phyloP scores from a whole-genome alignment of 2,888 invertebrate genomes.

The Trissolcus japonicus region DNA sequence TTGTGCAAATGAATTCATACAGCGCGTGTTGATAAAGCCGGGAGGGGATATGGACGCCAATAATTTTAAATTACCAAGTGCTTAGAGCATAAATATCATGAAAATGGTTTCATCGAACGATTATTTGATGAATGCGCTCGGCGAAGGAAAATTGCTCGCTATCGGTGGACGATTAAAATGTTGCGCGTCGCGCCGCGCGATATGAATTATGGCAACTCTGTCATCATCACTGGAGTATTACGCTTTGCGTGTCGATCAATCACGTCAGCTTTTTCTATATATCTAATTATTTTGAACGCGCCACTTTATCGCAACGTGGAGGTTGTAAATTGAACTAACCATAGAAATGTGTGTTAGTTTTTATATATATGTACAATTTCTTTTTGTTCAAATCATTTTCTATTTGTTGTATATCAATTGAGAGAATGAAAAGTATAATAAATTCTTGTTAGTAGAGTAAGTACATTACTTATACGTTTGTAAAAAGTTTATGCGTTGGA shows the following conservation, averaged over 20 bases:
- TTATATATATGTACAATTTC: too few relatives aligned
- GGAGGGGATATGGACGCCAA: conserved; percentile 6
- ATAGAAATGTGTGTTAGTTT: too few relatives aligned
- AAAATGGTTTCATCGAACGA: conserved; percentile 24
- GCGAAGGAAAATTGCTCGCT: conserved; percentile 28
- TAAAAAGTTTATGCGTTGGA: too few relatives aligned
- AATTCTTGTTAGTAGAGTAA: too few relatives aligned
- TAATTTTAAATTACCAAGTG: conserved; percentile 17
- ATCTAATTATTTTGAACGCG: conserved; percentile 16
- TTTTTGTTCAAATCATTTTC: too few relatives aligned
- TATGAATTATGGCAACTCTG: conserved; percentile 33
- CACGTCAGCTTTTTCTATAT: conserved; percentile 10
- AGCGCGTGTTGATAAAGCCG: conserved; percentile 5
- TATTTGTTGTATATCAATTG: too few relatives aligned
- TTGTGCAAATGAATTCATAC: conserved; percentile 4
- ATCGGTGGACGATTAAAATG: conserved; percentile 32
- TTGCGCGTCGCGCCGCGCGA: conserved; percentile 27
- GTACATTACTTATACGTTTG: too few relatives aligned
- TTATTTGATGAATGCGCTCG: conserved; percentile 27
- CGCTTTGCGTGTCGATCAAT: conserved; percentile 25
- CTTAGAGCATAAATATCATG: conserved; percentile 16
- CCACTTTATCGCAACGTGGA: conserved; percentile 8
- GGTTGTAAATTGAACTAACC: neutral
- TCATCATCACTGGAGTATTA: conserved; percentile 14
- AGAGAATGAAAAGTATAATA: too few relatives aligned